A percentile compares a stretch with the other conserved stretches of the same genome.
Conservation (phyloP, 1,140 invertebrate species). For the Eriocheir sinensis region DNA sequence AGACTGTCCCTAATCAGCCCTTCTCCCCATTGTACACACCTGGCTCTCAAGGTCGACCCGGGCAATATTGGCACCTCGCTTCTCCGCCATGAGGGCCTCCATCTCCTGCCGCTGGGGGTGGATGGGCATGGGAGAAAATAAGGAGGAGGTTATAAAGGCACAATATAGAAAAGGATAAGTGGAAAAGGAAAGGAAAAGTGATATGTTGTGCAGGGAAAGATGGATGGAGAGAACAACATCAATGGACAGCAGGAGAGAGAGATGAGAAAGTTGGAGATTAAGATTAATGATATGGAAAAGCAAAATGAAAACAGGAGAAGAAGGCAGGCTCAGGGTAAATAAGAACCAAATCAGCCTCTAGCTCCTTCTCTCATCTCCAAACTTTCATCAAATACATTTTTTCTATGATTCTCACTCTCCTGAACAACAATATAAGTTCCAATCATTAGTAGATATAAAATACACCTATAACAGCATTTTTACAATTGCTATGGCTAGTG, state of each 20-base stretch:
- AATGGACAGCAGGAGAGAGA: neutral
- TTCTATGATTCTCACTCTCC: too few species aligned
- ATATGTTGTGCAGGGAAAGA: conserved; percentile 9
- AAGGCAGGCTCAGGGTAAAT: too few species aligned
- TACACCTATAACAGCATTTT: too few species aligned
- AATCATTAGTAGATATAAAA: too few species aligned
- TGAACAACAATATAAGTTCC: too few species aligned
- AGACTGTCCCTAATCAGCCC: too few species aligned
- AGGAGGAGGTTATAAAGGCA: neutral
- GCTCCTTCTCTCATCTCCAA: too few species aligned
- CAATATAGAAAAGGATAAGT: neutral
- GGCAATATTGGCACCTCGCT: conserved; percentile 65
- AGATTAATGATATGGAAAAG: too few species aligned
- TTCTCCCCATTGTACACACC: conserved; percentile 38
- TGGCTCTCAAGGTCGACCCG: conserved; percentile 71
- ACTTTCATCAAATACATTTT: too few species aligned
- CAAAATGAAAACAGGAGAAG: too few species aligned
- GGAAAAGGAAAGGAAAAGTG: neutral
- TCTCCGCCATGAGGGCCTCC: conserved; percentile 71
- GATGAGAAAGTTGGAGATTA: neutral
- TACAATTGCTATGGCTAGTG: too few species aligned
- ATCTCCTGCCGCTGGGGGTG: conserved; percentile 73
- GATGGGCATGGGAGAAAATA: neutral
- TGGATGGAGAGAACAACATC: neutral
- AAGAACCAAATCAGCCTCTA: too few species aligned